Evolutionary conservation across 2,113 vertebrate genomes (phyloP).

Genomic region (Mola mola): DNA sequence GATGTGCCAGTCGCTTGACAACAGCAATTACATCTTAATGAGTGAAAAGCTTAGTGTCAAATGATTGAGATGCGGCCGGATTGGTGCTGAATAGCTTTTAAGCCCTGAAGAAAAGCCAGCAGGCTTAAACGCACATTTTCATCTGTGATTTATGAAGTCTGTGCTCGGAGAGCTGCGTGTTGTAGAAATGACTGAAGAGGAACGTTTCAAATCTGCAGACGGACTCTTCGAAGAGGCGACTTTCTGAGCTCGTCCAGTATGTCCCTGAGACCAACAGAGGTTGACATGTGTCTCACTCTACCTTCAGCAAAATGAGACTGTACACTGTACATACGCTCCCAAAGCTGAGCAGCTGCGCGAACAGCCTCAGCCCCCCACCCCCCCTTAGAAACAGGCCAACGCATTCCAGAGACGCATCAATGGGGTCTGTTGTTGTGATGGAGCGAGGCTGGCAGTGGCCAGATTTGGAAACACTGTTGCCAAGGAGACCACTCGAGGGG

Average conservation of each 20-base stretch:
- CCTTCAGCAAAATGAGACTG: constrained; percentile 45
- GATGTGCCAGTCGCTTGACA: constrained; percentile 73
- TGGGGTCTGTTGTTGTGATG: constrained; percentile 78
- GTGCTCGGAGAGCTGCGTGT: constrained; percentile 12
- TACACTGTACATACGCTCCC: constrained; percentile 58
- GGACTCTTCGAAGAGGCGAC: constrained; percentile 12
- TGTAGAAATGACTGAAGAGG: constrained; percentile 21
- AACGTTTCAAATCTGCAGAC: constrained; percentile 1
- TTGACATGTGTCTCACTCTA: constrained; percentile 34
- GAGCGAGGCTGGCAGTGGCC: constrained; percentile 63
- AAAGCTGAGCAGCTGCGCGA: constrained; percentile 59
- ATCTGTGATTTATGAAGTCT: constrained; percentile 50
- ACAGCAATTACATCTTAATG: constrained; percentile 78
- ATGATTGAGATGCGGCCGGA: constrained; percentile 70
- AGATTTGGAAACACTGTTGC: constrained; percentile 75
- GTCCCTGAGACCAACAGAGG: constrained; percentile 8
- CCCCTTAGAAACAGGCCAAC: constrained; percentile 53
- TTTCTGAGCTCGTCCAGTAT: constrained; percentile 7
- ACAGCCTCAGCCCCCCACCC: constrained; percentile 63
- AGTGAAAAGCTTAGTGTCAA: constrained; percentile 69
- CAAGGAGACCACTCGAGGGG: constrained; percentile 73
- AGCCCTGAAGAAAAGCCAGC: constrained; percentile 42
- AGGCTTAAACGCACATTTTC: constrained; percentile 37
- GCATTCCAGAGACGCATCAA: constrained; percentile 77
- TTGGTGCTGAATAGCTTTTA: constrained; percentile 66